Percentiles rank a stretch among this genome's conserved stretches.
phyloP scores from a whole-genome alignment of 2,888 invertebrate genomes.

The Exocentrus adspersus region DNA sequence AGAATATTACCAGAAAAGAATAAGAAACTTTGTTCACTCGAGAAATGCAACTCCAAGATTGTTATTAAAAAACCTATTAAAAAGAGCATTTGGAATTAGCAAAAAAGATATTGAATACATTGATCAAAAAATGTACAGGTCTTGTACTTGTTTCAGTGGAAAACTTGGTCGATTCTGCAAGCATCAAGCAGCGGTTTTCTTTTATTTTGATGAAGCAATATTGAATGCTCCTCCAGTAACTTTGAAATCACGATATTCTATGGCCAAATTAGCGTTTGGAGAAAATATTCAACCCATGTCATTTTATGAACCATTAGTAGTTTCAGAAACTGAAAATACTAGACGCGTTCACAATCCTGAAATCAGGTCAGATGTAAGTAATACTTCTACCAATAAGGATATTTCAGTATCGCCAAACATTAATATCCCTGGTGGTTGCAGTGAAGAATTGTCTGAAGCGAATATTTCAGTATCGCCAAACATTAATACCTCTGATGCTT shows the following conservation, averaged over 20 bases:
- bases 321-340: neutral
- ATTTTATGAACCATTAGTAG: neutral
- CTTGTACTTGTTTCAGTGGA: too few relatives aligned
- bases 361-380: neutral
- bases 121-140: too few relatives aligned
- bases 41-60: neutral
- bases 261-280: neutral
- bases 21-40: conserved; percentile 16
- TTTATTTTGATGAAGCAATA: neutral
- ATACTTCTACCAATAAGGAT: neutral
- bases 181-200: neutral
- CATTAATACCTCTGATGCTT: neutral
- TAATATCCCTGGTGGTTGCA: neutral
- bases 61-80: neutral
- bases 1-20: conserved; percentile 25
- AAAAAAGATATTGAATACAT: too few relatives aligned
- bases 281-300: neutral
- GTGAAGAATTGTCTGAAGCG: neutral
- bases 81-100: too few relatives aligned
- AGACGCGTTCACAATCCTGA: neutral
- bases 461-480: neutral
- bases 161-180: conserved; percentile 7
- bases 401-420: neutral
- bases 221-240: too few relatives aligned
- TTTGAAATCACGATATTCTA: neutral